These are phyloP conservation scores for Ciona savignyi DNA, from an alignment of 23 tunicate genomes.

Conservation along the genomic window DNA sequence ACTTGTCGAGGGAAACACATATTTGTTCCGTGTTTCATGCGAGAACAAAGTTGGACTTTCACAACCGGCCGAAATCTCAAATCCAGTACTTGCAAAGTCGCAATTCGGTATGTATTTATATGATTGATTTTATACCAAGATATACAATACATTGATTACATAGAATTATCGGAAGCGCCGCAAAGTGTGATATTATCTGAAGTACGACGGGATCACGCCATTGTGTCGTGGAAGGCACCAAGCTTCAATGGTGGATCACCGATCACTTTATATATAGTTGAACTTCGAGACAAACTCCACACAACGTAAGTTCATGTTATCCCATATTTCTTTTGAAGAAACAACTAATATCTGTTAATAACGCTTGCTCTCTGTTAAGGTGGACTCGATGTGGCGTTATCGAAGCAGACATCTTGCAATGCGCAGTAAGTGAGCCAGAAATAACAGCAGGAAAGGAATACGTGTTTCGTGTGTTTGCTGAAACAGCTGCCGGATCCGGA, in stretches of 20 bases:
- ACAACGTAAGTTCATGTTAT: constrained; percentile 37
- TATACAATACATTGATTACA: background rate
- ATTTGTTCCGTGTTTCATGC: constrained; percentile 67
- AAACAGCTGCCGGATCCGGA: constrained; percentile 92
- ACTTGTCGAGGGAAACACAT: constrained; percentile 49
- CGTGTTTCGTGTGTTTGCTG: constrained; percentile 78
- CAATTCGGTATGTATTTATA: constrained; percentile 56
- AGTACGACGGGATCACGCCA: constrained; percentile 50
- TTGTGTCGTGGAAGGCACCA: constrained; percentile 73
- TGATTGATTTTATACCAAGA: too few species aligned
- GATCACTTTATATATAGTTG: constrained; percentile 52
- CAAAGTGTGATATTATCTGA: constrained; percentile 48
- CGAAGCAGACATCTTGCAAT: constrained; percentile 40
- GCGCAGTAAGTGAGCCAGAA: constrained; percentile 56
- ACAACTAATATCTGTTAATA: too few species aligned
- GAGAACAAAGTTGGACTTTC: constrained; percentile 89
- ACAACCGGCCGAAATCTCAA: constrained; percentile 55
- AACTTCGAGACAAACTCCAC: constrained; percentile 55
- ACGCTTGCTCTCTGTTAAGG: constrained; percentile 10
- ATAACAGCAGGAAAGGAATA: constrained; percentile 46
- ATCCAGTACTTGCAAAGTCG: constrained; percentile 62
- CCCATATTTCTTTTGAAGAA: too few species aligned
- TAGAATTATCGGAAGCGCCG: constrained; percentile 64
- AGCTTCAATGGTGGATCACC: constrained; percentile 80
- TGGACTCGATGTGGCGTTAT: constrained; percentile 70